Evolutionary conservation across 2,113 vertebrate genomes (phyloP).

Genomic region (Mesoclemmys tuberculata): DNA sequence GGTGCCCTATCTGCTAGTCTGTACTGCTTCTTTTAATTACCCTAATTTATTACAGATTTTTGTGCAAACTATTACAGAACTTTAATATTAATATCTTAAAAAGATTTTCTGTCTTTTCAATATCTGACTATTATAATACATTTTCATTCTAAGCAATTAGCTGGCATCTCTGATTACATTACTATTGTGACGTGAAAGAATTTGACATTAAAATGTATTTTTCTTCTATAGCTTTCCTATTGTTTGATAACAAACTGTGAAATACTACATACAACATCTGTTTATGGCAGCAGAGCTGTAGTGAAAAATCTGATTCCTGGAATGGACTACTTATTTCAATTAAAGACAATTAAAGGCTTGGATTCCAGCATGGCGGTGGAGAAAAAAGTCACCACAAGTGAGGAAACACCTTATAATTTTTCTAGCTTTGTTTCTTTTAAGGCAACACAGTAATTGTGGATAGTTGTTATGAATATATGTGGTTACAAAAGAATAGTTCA

Average conservation of each 20-base stretch:
- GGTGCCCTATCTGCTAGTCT: neutral
- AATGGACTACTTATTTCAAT: slow-evolving; percentile 82
- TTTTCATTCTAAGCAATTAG: neutral
- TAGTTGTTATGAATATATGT: neutral
- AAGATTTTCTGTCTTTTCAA: neutral
- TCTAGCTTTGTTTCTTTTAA: neutral
- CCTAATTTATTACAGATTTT: neutral
- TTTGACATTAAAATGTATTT: neutral
- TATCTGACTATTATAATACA: neutral
- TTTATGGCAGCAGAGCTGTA: slow-evolving; percentile 70
- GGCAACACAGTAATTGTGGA: neutral
- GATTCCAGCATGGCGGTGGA: slow-evolving; percentile 74
- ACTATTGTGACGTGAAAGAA: neutral
- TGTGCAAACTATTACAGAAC: neutral
- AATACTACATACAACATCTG: slow-evolving; percentile 56
- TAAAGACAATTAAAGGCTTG: slow-evolving; percentile 81
- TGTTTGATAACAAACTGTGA: slow-evolving; percentile 47
- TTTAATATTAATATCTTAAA: neutral
- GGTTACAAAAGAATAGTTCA: neutral
- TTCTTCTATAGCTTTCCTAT: slow-evolving; percentile 78
- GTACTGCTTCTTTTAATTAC: neutral
- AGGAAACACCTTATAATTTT: slow-evolving; percentile 52
- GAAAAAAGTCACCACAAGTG: slow-evolving; percentile 82
- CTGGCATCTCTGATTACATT: neutral
- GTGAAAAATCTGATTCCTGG: slow-evolving; percentile 83